Percentiles rank a stretch among this genome's conserved stretches.
Evolutionary conservation across 1,140 invertebrate species (phyloP).

Genomic region (Oncopodura yosiiana): DNA sequence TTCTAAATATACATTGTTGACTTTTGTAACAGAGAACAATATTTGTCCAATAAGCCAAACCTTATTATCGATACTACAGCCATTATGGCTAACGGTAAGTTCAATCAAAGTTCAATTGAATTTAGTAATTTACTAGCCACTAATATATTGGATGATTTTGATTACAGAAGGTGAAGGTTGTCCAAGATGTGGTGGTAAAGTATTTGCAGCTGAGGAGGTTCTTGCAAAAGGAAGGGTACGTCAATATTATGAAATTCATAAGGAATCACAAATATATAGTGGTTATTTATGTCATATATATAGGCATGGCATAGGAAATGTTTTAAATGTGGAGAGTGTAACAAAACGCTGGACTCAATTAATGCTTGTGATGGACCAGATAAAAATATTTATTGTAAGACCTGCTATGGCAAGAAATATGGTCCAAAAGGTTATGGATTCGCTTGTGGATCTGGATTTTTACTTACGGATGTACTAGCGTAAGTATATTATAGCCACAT

Average conservation of each 20-base stretch:
- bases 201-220: slow-evolving; percentile 82
- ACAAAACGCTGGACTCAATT: slow-evolving; percentile 82
- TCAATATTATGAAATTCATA: slow-evolving; percentile 27
- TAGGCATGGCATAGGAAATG: slow-evolving; percentile 33
- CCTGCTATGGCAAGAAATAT: slow-evolving; percentile 85
- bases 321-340: slow-evolving; percentile 82
- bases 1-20: too few species aligned
- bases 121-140: too few species aligned
- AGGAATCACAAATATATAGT: slow-evolving; percentile 1
- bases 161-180: slow-evolving; percentile 75
- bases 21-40: slow-evolving; percentile 33
- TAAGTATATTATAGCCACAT: slow-evolving; percentile 46
- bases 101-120: too few species aligned
- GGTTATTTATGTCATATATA: not conserved
- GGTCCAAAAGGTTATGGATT: slow-evolving; percentile 71
- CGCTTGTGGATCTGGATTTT: slow-evolving; percentile 84
- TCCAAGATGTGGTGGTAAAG: slow-evolving; percentile 76
- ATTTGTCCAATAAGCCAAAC: slow-evolving; percentile 34
- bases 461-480: slow-evolving; percentile 78
- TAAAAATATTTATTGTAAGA: slow-evolving; percentile 83
- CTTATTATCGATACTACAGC: slow-evolving; percentile 57
- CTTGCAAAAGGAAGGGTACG: slow-evolving; percentile 58
- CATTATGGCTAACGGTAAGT: slow-evolving; percentile 70
- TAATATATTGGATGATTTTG: too few species aligned
- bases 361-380: slow-evolving; percentile 85